Percentiles rank a stretch among this genome's conserved stretches.
phyloP scores from a whole-genome alignment of 1,140 invertebrate species.

The Hirudo medicinalis region DNA sequence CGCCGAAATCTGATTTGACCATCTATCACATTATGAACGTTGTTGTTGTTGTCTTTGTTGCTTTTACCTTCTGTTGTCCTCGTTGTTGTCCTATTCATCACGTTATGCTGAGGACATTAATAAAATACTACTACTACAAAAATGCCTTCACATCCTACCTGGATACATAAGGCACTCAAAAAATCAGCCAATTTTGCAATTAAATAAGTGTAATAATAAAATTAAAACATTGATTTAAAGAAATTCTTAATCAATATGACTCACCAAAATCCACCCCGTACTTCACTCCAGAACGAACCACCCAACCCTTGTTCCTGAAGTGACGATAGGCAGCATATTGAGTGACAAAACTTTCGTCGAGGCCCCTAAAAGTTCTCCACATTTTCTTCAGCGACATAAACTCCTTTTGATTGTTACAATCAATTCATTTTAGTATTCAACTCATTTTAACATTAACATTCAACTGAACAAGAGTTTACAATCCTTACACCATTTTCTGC shows the following conservation, averaged over 20 bases:
- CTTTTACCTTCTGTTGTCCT: too few relatives aligned
- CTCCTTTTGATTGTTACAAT: constrained; percentile 27
- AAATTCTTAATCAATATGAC: constrained; percentile 26
- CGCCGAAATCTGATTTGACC: too few relatives aligned
- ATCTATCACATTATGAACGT: too few relatives aligned
- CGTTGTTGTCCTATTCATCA: too few relatives aligned
- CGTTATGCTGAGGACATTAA: too few relatives aligned
- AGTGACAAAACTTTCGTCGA: constrained; percentile 53
- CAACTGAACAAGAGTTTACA: constrained; percentile 6
- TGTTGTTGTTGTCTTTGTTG: too few relatives aligned
- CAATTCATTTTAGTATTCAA: too few relatives aligned
- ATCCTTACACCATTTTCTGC: constrained; percentile 29
- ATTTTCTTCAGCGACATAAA: constrained; percentile 47
- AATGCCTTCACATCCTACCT: too few relatives aligned
- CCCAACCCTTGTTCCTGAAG: constrained; percentile 72
- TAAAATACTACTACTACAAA: too few relatives aligned
- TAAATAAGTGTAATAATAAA: background rate
- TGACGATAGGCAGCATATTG: constrained; percentile 71
- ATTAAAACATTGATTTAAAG: background rate
- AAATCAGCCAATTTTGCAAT: too few relatives aligned
- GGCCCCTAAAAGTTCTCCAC: constrained; percentile 52
- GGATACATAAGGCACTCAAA: too few relatives aligned
- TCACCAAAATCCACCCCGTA: constrained; percentile 77
- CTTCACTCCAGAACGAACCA: constrained; percentile 72
- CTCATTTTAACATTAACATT: background rate